A percentile compares a stretch with the other conserved stretches of the same genome.
These are phyloP conservation scores for Trichogramma evanescens DNA, from an alignment of 2,888 invertebrate species.

Conservation along the genomic window DNA sequence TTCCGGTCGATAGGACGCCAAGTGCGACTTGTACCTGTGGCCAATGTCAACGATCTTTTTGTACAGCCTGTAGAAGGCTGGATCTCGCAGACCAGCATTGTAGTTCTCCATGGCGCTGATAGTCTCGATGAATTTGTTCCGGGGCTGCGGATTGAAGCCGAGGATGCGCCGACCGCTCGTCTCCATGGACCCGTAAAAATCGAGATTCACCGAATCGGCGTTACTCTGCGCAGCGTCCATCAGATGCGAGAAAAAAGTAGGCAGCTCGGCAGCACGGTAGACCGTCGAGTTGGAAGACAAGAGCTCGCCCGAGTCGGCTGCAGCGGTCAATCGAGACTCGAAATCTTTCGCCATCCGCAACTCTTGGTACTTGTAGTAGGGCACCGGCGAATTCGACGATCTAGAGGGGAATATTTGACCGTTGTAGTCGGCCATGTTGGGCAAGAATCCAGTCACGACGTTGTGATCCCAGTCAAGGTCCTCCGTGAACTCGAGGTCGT, in stretches of 20 bases:
- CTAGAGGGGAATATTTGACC: constrained; percentile 36
- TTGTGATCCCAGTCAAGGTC: constrained; percentile 51
- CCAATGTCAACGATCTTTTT: constrained; percentile 56
- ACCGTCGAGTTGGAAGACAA: background rate
- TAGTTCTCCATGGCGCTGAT: constrained; percentile 59
- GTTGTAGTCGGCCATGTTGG: constrained; percentile 56
- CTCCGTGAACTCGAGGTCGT: constrained; percentile 57
- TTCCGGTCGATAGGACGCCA: constrained; percentile 55
- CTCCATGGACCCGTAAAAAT: constrained; percentile 52
- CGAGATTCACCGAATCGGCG: constrained; percentile 44
- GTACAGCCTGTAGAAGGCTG: constrained; percentile 61
- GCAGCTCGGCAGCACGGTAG: constrained; percentile 21
- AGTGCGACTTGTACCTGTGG: constrained; percentile 49
- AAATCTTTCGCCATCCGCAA: background rate
- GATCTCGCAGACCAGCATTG: constrained; percentile 60
- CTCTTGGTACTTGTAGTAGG: background rate
- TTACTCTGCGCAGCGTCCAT: constrained; percentile 51
- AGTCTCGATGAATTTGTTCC: constrained; percentile 41
- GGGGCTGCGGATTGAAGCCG: constrained; percentile 38
- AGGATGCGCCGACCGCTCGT: constrained; percentile 49
- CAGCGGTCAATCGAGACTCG: background rate
- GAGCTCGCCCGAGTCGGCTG: background rate
- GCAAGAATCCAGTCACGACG: constrained; percentile 52
- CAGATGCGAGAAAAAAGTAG: constrained; percentile 50
- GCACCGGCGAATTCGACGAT: background rate